A percentile compares a stretch with the other conserved stretches of the same genome.
Conservation (phyloP, 2,797 vertebrate genomes). For the Diplodus sargus region DNA sequence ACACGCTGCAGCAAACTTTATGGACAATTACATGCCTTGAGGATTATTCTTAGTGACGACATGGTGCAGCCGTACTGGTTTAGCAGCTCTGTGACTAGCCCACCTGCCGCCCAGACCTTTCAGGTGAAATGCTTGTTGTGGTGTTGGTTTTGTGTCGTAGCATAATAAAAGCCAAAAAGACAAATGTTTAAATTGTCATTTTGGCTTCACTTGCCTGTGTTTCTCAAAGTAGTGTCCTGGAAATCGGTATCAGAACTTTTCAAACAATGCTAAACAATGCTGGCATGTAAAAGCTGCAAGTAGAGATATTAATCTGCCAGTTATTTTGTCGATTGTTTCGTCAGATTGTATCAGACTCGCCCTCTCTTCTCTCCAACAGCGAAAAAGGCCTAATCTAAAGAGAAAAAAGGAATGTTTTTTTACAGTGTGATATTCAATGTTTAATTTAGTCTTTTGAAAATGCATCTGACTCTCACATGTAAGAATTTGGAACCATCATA, state of each 20-base stretch:
- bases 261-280: too few relatives aligned
- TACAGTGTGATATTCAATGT: too few relatives aligned
- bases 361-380: too few relatives aligned
- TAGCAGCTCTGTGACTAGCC: conserved; percentile 29
- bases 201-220: too few relatives aligned
- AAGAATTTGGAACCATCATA: background rate
- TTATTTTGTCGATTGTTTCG: background rate
- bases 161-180: background rate
- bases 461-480: background rate
- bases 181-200: too few relatives aligned
- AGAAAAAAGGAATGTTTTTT: too few relatives aligned
- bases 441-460: too few relatives aligned
- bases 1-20: conserved; percentile 56
- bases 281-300: background rate
- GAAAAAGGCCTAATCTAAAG: too few relatives aligned
- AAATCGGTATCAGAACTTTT: too few relatives aligned
- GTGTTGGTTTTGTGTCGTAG: background rate
- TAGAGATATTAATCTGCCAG: background rate
- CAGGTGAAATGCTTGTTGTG: conserved; percentile 6
- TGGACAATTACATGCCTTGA: conserved; percentile 61
- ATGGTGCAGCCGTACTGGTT: conserved; percentile 39
- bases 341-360: background rate
- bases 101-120: conserved; percentile 34
- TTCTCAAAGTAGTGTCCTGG: too few relatives aligned
- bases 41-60: conserved; percentile 65